Conservation (phyloP, 2,797 vertebrate genomes). For the Gymnocypris eckloni region DNA sequence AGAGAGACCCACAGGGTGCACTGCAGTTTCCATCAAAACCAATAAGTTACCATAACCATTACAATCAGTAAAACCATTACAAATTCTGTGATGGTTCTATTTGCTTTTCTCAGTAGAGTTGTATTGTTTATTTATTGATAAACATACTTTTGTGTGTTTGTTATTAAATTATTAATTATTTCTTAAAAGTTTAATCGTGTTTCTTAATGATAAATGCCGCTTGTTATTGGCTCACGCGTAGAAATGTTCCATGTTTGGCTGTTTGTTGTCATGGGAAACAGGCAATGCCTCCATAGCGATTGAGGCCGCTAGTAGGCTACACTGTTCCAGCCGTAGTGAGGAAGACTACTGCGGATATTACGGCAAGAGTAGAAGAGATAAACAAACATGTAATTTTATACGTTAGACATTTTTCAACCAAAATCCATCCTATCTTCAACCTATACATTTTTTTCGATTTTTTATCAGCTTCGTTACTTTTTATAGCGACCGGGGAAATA, state of each 20-base stretch:
- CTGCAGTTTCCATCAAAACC: no score
- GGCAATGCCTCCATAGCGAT: conserved; percentile 18
- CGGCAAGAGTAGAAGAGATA: conserved; percentile 65
- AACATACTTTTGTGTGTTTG: background rate
- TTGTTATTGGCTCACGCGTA: no score
- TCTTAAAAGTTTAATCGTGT: no score
- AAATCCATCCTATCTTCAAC: background rate
- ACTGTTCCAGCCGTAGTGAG: conserved; percentile 12
- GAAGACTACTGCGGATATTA: conserved; percentile 60
- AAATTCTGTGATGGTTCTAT: no score
- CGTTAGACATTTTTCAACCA: background rate
- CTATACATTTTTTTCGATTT: background rate
- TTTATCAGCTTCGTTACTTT: background rate
- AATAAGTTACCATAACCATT: no score
- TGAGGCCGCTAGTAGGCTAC: conserved; percentile 49
- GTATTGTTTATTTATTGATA: no score
- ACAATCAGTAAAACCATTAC: no score
- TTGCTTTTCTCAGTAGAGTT: no score
- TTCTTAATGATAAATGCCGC: no score
- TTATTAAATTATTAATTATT: background rate
- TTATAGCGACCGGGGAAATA: background rate
- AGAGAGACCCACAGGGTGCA: no score
- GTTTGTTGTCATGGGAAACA: background rate
- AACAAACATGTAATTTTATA: conserved; percentile 70
- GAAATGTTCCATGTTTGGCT: background rate